Conservation (phyloP, 2,113 vertebrate species). For the Natator depressus region DNA sequence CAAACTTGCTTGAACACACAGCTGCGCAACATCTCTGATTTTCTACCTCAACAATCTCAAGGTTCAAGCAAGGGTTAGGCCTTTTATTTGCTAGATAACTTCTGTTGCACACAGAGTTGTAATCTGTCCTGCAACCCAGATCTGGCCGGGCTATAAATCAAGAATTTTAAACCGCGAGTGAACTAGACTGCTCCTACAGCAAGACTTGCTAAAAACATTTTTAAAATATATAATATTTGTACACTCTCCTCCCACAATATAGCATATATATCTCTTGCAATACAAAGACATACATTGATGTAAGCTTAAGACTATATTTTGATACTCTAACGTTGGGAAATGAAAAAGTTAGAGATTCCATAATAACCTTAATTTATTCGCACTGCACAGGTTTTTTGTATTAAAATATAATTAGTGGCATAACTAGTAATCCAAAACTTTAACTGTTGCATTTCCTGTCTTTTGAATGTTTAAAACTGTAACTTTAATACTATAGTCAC, state of each 20-base stretch:
- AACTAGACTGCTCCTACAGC: neutral
- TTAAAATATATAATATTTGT: neutral
- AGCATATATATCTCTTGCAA: neutral
- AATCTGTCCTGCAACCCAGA: conserved; percentile 56
- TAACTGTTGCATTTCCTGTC: neutral
- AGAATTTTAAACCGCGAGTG: conserved; percentile 44
- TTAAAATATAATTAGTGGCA: neutral
- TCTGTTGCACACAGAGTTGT: conserved; percentile 47
- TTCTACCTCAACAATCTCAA: neutral
- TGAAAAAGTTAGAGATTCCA: neutral
- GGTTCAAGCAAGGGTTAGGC: conserved; percentile 48
- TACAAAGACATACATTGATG: neutral
- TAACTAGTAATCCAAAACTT: neutral
- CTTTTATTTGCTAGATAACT: conserved; percentile 63
- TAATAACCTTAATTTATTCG: neutral
- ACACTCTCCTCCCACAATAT: neutral
- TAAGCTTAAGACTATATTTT: neutral
- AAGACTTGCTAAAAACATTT: neutral
- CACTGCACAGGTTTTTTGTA: neutral
- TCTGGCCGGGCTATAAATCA: conserved; percentile 64
- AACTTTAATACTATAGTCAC: neutral
- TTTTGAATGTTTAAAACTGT: neutral
- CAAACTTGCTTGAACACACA: conserved; percentile 15
- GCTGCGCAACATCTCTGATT: neutral
- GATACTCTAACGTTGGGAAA: neutral